Base-by-base conservation (phyloP, 2,888 invertebrate species). In the Chymomyza caudatula region DNA sequence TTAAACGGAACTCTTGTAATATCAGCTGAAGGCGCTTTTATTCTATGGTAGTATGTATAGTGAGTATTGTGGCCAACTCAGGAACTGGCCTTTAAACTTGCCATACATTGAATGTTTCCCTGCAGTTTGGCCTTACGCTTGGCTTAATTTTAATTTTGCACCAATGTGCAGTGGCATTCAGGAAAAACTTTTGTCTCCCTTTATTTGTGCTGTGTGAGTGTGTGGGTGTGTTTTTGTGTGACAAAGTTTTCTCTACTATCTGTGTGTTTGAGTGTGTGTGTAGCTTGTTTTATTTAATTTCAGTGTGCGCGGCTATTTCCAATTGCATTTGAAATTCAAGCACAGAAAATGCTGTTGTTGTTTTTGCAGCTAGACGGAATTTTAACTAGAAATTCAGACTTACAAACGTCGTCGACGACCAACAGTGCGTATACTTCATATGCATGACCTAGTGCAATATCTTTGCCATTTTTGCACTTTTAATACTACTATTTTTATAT, bases 211-310 rank as follows among this genome's bases (percentile, higher is more conserved):
- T 22, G 29, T 29, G 25, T 54, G 29, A 29, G 17, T 17, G 54
- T 15, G 29, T 54, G 54, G 13, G 22, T 22, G 20, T 23, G 52
- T 52, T 23, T 11, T 23, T 23, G 19, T 22, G 23, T 22, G n/a
- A n/a, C 13, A 52, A 52, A 52, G 23, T 17, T n/a, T 23, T 23
- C 52, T 23, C n/a, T n/a, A 23, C 52, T 54, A 15, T 29, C 25
- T 22, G 17, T 54, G 4, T 54, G 54, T 54, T 13, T 17, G 54
- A 5, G 29, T 54, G 54, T 54, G 4, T 54, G 54, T 53, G 8
- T 6, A 15, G 3, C 5, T 29, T 13, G n/a, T 73, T 76, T 67
- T 73, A 82, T 76, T 73, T 78, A 81, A 69, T 82, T 73, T 43
- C 67, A 64, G 58, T 47, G 60, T 44, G 60, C 62, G 67, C 70